A percentile compares a stretch with the other conserved stretches of the same genome.
phyloP scores from a whole-genome alignment of 2,888 invertebrate species.

The Oligia latruncula region DNA sequence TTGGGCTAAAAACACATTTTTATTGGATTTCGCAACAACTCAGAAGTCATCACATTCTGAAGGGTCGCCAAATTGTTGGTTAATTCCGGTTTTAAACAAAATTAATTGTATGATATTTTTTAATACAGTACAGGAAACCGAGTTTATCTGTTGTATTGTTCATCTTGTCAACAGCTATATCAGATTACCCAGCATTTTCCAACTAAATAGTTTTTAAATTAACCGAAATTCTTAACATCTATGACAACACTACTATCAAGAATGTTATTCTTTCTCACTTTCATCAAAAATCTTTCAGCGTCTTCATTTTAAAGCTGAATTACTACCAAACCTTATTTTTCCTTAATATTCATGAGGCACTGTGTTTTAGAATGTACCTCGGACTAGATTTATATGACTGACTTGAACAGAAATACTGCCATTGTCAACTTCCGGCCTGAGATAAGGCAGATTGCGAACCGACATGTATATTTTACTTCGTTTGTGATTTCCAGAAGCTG shows the following conservation, averaged over 20 bases:
- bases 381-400: slow-evolving; percentile 57
- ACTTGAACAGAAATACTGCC: slow-evolving; percentile 61
- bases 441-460: slow-evolving; percentile 79
- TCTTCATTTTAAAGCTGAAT: not conserved
- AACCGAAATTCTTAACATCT: slow-evolving; percentile 2
- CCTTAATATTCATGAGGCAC: not conserved
- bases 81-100: slow-evolving; percentile 36
- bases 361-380: slow-evolving; percentile 57
- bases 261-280: not conserved
- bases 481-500: slow-evolving; percentile 83
- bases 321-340: not conserved
- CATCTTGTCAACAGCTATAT: slow-evolving; percentile 30
- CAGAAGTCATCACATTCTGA: slow-evolving; percentile 51
- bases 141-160: slow-evolving; percentile 19
- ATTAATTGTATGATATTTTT: slow-evolving; percentile 22
- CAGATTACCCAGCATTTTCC: slow-evolving; percentile 36
- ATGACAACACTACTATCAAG: slow-evolving; percentile 1
- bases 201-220: slow-evolving; percentile 2
- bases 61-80: slow-evolving; percentile 58
- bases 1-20: slow-evolving; percentile 37
- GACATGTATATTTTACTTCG: slow-evolving; percentile 77
- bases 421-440: slow-evolving; percentile 78
- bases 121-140: slow-evolving; percentile 7
- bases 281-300: not conserved
- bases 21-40: slow-evolving; percentile 41